Evolutionary conservation across 2,113 vertebrate species (phyloP), one percentile per base, ranked within the genome.

Genomic region (Rhynchomys soricoides): DNA sequence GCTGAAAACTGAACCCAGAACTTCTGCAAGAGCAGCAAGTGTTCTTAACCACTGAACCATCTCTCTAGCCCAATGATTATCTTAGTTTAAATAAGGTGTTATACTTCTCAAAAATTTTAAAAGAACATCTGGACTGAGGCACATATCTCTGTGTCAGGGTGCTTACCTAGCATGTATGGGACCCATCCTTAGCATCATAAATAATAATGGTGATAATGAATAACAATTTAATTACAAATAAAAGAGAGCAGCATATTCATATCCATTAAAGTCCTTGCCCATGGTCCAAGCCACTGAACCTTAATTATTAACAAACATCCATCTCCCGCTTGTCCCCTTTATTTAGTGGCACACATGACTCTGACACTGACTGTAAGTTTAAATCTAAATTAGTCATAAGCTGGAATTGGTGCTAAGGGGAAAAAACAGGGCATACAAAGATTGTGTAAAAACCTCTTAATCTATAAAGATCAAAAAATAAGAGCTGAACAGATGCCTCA

Each of bases 361-460:
- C 88, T 91, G 74, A 64, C 7, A 64, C 74, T 74, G 77, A 34
- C 11, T 43, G 34, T 90, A 26, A 55, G 79, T 75, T 96, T 90
- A 86, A 94, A 94, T 73, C n/a, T 91, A 81, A 91, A 96, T 77
- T 93, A 71, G 40, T 73, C 70, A 73, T 73, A 88, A 93, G 73
- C 29, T 91, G 57, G 57, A 8, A 81, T 64, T 83, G 21, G 12
- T 9, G 0, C 21, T 64, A 85, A 45, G 2, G 45, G 45, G 12
- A 71, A 59, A 40, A 89, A 66, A 40, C 22, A 83, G 17, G 26
- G 7, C 15, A 89, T 37, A 74, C 3, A 48, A 73, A 89, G 24
- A 93, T 55, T n/a, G 29, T 86, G 15, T 45, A 50, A 89, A 89
- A 75, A 92, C 9, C 1, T 26, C 89, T 64, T 45, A 15, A 74